These are phyloP conservation scores for Crepidodera aurea DNA, from an alignment of 2,888 invertebrate genomes.

Conservation along the genomic window DNA sequence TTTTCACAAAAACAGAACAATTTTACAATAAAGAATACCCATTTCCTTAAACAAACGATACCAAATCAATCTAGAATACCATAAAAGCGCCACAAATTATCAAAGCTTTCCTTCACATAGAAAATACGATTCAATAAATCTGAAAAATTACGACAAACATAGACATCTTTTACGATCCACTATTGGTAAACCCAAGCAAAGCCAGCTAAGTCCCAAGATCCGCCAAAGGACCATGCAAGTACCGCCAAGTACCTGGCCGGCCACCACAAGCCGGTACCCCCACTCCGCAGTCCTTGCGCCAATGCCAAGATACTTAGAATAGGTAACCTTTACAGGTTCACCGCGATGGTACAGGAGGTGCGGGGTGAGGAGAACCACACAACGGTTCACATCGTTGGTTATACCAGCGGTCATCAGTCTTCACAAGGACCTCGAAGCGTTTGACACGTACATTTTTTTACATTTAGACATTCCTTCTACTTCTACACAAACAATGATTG, in stretches of 20 bases:
- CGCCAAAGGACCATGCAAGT: constrained; percentile 10
- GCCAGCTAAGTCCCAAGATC: background rate
- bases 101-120: background rate
- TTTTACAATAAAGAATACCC: too few species aligned
- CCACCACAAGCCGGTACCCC: constrained; percentile 28
- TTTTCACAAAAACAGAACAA: too few species aligned
- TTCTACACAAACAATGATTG: constrained; percentile 21
- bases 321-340: constrained; percentile 58
- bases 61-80: constrained; percentile 1
- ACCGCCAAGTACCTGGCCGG: constrained; percentile 26
- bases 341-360: constrained; percentile 44
- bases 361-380: constrained; percentile 51
- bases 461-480: constrained; percentile 3
- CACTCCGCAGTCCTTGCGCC: constrained; percentile 37
- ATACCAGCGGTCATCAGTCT: constrained; percentile 62
- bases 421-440: constrained; percentile 55
- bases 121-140: background rate
- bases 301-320: constrained; percentile 57
- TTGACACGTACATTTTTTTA: constrained; percentile 45
- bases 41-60: background rate
- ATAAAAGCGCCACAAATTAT: constrained; percentile 7
- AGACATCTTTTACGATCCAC: constrained; percentile 3
- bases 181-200: background rate
- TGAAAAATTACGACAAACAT: constrained; percentile 7
- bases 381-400: constrained; percentile 54